Base-by-base conservation (phyloP, 2,888 invertebrate genomes). In the Aphodius sticticus region DNA sequence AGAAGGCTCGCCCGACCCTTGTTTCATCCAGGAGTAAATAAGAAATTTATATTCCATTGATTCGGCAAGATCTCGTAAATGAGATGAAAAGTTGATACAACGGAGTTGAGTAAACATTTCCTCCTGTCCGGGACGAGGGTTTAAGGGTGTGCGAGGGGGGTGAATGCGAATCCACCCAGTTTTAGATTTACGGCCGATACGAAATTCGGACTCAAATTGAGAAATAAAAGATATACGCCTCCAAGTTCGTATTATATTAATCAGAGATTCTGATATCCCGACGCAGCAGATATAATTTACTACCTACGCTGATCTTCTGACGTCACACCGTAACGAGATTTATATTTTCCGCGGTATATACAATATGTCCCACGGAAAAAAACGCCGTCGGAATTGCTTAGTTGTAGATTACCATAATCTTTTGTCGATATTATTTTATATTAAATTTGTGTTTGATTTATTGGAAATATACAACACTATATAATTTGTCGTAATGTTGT, bases 11-110 rank as follows among this genome's bases (percentile, higher is more conserved):
- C 9, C 12, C 53, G 53, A 53, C 53, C 53, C 53, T 53, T 53
- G 53, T 53, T 53, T 53, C 12, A 53, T 12, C 53, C 53, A 12
- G 53, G 53, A 12, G 53, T 53, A 53, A 53, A 53, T 53, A 53
- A 53, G 53, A 53, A 53, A 53, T 53, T 53, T 53, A 53, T 53
- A 53, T 53, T 53, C 53, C 53, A 53, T 53, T 53, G 53, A 53
- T 53, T 53, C 53, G 53, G 53, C 1, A 12, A 12, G 53, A 53
- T 53, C 53, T 12, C 53, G 7, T 53, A 53, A 53, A 53, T 53
- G 53, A 53, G 53, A 53, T 53, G 53, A 53, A 53, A 53, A 53
- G 53, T 53, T 53, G 53, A 53, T 53, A 53, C 53, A 53, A 53
- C 53, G 53, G 53, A 53, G 53, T 26, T 26, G 12, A 53, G 53